phyloP scores from a whole-genome alignment of 1,140 invertebrate species.

The Periplaneta americana region DNA sequence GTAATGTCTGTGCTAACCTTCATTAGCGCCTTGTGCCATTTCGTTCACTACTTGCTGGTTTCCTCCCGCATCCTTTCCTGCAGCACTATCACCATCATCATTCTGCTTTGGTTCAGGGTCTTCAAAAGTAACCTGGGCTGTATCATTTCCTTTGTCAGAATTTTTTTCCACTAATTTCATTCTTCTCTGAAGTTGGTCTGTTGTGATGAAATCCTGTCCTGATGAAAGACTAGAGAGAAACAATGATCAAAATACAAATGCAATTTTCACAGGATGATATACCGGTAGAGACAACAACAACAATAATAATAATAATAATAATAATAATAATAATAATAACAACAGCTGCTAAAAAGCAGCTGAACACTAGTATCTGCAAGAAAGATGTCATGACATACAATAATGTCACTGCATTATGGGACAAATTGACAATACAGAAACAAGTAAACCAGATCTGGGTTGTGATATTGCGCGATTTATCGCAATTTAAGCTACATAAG shows the following conservation, averaged over 20 bases:
- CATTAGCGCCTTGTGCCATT: constrained; percentile 26
- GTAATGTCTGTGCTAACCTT: constrained; percentile 31
- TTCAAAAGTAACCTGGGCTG: constrained; percentile 8
- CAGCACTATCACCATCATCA: constrained; percentile 26
- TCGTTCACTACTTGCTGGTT: constrained; percentile 30
- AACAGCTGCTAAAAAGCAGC: no score
- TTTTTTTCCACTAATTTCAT: background rate
- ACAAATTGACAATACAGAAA: no score
- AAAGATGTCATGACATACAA: no score
- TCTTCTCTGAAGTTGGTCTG: constrained; percentile 59
- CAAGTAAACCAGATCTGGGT: no score
- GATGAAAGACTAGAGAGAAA: constrained; percentile 57
- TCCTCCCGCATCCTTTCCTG: constrained; percentile 21
- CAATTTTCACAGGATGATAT: no score
- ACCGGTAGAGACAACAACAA: no score
- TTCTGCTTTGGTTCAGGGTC: constrained; percentile 17
- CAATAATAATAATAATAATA: no score
- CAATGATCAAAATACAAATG: background rate
- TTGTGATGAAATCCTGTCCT: constrained; percentile 80
- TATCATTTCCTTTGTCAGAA: constrained; percentile 27
- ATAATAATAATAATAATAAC: no score
- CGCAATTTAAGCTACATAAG: no score
- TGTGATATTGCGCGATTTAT: no score
- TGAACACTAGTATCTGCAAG: no score
- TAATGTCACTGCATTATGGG: no score